Base-by-base conservation (phyloP, 2,797 vertebrate species). In the Danio albolineatus region DNA sequence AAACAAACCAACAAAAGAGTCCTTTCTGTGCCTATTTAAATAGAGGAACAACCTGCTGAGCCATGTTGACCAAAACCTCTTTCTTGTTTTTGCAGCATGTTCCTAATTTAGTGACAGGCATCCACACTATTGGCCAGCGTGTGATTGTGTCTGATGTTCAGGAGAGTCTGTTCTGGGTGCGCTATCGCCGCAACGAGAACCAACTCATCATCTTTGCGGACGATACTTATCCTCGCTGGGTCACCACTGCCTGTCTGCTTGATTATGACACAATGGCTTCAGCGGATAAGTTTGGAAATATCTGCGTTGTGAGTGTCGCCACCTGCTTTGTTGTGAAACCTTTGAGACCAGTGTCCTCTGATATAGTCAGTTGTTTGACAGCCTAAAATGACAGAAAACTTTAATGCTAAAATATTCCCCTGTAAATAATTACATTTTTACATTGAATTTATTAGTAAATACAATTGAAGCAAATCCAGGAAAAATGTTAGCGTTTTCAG, bases 161-260 rank as follows among this genome's bases (percentile, higher is more conserved):
- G 87, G 98, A 99, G 91, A 99, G 97, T 87, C 95, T 99, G 78
- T 98, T 99, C 89, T 99, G 98, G 98, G 96, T 99, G 16, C 96
- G 97, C 16, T 99, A 99, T 90, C 94, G 97, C 59, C 95, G 97
- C 54, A 97, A 98, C 0, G 98, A 99, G 91, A 99, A 99, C 91
- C 98, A 99, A 91, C 95, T 99, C 57, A 98, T 99, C 89, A 98
- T 99, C 90, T 99, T 99, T 36, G 98, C 98, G 0, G 98, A 99
- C 16, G 97, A 99, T 85, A 99, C 98, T 0, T 95, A 98, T 36
- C 98, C 98, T 0, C 96, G 98, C 71, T 99, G 98, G 98, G 96
- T 99, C 85, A 99, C 97, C 0, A 98, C 97, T 0, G 95, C 97
- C 54, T 97, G 95, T 8, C 94, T 99, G 60, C 94, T 99, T 0